Evolutionary conservation across 2,113 vertebrate species (phyloP), one percentile per base, ranked within the genome.

Genomic region (Heptranchias perlo): DNA sequence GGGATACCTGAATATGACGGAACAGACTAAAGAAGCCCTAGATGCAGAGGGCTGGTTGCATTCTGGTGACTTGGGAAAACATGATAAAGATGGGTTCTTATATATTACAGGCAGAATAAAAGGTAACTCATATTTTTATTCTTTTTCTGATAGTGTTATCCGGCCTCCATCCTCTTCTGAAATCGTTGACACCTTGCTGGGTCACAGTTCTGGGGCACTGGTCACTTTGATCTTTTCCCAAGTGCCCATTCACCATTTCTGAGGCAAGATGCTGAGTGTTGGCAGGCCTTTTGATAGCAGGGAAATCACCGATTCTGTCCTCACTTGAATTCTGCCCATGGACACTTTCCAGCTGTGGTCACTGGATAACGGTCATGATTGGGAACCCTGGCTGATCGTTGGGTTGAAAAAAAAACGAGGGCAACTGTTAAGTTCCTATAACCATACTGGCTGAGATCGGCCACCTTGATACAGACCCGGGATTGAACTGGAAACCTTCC

Each of bases 31-130:
- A 0, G 97, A 98, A 94, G 97, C 98, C 0, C 73, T 98, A 3
- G 98, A 98, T 95, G 64, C 97, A 11, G 97, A 98, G 0, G 98
- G 98, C 47, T 98, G 98, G 98, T 97, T 98, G 54, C 98, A 97
- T 96, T 98, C 98, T 28, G 98, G 98, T 96, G 98, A 98, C 78
- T 96, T 98, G 95, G 98, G 98, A 23, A 97, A 96, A 96, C 94
- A 97, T 0, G 97, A 98, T 69, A 5, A 96, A 28, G 31, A 97
- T 0, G 95, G 96, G 58, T 98, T 97, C 96, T 96, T 98, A 61
- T 98, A 96, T 97, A 98, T 98, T 96, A 98, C 98, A 23, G 98
- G 98, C 94, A 97, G 98, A 92, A 98, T 98, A 96, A 98, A 98
- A 96, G 98, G 98, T 98, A 92, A 78, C 64, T 89, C 31, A 21